phyloP scores from a whole-genome alignment of 2,113 vertebrate genomes.

The Aepyceros melampus region DNA sequence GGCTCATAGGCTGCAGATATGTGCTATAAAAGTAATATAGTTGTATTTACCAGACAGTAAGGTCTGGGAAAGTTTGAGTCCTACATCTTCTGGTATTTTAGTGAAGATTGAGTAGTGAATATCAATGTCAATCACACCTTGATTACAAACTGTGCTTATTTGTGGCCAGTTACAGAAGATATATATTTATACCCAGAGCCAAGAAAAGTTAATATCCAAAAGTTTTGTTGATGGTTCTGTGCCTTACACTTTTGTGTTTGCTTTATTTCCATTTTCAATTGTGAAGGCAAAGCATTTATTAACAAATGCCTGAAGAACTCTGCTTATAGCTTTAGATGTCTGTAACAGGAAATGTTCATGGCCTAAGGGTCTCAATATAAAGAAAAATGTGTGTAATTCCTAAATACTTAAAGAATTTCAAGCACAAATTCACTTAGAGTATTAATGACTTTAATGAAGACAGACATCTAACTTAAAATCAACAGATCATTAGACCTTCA shows the following conservation, averaged over 20 bases:
- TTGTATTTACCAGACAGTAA: background rate
- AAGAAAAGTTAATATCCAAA: background rate
- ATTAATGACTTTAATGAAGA: conserved; percentile 64
- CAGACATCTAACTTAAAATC: conserved; percentile 50
- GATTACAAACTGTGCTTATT: background rate
- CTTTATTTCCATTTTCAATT: conserved; percentile 34
- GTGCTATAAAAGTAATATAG: background rate
- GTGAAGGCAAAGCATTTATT: conserved; percentile 31
- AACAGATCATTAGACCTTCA: conserved; percentile 59
- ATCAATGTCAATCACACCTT: background rate
- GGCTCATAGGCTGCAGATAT: background rate
- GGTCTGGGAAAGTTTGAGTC: background rate
- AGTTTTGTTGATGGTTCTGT: background rate
- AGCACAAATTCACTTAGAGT: conserved; percentile 45
- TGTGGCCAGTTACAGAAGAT: background rate
- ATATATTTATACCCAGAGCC: background rate
- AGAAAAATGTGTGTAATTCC: conserved; percentile 51
- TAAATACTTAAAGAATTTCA: conserved; percentile 51
- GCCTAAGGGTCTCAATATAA: conserved; percentile 37
- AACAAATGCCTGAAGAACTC: conserved; percentile 37
- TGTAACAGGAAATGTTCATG: conserved; percentile 31
- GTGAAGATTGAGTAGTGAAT: background rate
- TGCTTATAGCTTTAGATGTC: conserved; percentile 44
- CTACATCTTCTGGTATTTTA: background rate
- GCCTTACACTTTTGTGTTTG: background rate